Percentiles rank a stretch among this genome's conserved stretches.
These are phyloP conservation scores for Leptopilina clavipes DNA, from an alignment of 1,140 invertebrate genomes.

Conservation along the genomic window DNA sequence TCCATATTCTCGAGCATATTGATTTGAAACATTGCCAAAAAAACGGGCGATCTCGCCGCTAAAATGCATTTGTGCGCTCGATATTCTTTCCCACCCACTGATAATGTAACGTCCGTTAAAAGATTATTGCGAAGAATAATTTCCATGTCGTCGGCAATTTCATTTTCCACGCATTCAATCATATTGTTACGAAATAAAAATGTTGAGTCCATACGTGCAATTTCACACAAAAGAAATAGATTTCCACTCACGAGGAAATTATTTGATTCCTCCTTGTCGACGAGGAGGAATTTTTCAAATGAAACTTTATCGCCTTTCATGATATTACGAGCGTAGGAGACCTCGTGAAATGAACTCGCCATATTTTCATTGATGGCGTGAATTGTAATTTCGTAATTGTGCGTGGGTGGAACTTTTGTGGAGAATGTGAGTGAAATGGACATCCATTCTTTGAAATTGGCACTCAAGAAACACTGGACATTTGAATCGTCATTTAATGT, in stretches of 20 bases:
- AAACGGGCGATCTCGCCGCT: neutral
- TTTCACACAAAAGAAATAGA: neutral
- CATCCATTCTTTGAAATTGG: neutral
- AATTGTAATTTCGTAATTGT: conserved; percentile 9
- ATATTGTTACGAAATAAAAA: neutral
- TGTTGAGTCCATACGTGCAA: neutral
- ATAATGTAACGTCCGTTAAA: neutral
- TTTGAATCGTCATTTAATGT: conserved; percentile 1
- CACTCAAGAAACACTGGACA: conserved; percentile 1
- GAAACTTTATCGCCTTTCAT: neutral
- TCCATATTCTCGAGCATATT: neutral
- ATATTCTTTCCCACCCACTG: neutral
- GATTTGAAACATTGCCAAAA: conserved; percentile 1
- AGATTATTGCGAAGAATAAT: neutral
- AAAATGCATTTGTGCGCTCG: conserved; percentile 20
- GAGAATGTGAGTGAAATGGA: neutral
- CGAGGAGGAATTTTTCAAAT: conserved; percentile 6
- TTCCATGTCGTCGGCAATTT: neutral
- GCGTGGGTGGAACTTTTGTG: neutral
- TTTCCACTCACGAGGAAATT: neutral
- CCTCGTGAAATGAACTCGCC: neutral
- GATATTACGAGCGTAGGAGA: neutral
- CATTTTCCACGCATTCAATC: conserved; percentile 4
- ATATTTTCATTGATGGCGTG: neutral
- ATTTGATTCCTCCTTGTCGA: neutral